Evolutionary conservation across 2,797 vertebrate species (phyloP), one percentile per base, ranked within the genome.

Genomic region (Cyclopterus lumpus): DNA sequence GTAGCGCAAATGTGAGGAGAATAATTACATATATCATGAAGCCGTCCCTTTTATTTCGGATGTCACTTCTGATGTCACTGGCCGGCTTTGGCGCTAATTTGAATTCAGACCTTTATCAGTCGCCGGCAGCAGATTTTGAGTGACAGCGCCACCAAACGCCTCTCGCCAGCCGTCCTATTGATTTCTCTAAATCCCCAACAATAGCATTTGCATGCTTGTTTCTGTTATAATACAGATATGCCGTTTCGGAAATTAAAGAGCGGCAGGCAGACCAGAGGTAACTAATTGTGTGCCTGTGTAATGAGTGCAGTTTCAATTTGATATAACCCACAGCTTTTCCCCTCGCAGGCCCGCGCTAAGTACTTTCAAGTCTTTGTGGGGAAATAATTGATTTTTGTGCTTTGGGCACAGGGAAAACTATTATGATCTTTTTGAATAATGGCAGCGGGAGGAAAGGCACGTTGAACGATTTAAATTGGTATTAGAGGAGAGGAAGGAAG

Each of bases 361-460:
- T 99, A 99, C 98, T 99, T 99, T 99, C 98, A 99, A 99, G 98
- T 99, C 98, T 99, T 99, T 99, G 98, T 99, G 96, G 97, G 96
- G 97, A 99, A 99, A 99, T 99, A 99, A 99, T 99, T 99, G 98
- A 99, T 99, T 99, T 99, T 99, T 99, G 97, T 99, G 98, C 98
- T 99, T 96, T 98, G 97, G 97, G 98, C 97, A 96, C 96, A 96
- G 97, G 97, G 97, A 99, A 99, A 99, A 99, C 98, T 99, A 99
- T 99, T 99, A 99, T 99, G 97, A 99, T 99, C 97, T 99, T 99
- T 99, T 99, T 99, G 97, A 99, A 99, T 99, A 99, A 99, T 97
- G 97, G 97, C 96, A 97, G 96, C 96, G 96, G 97, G 97, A 99
- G 97, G 96, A 96, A 97, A 96, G 96, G 92, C 88, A 80, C 81